Evolutionary conservation across 2,113 vertebrate genomes (phyloP).

Genomic region (Myiopsitta monachus): DNA sequence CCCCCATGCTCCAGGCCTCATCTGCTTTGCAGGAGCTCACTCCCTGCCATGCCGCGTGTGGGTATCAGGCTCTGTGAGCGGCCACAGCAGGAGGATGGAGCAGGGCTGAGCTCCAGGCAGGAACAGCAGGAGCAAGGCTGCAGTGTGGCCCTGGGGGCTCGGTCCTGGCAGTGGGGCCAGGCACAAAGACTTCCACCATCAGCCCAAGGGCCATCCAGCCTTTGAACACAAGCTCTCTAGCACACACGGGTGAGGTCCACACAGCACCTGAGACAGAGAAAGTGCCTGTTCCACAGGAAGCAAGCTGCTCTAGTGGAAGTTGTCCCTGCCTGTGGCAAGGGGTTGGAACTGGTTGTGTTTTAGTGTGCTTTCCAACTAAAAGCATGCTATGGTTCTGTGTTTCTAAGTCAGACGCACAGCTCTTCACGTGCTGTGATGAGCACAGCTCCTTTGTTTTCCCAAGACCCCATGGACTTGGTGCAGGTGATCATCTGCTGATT

Average conservation of each 20-base stretch:
- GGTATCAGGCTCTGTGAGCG: not conserved
- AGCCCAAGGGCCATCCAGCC: not conserved
- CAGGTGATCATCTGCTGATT: accelerated
- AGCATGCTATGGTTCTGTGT: not conserved
- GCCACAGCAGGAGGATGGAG: not conserved
- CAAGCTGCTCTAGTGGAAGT: not conserved
- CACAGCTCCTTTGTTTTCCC: not conserved
- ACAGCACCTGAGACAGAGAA: too few species aligned
- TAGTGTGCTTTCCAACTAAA: not conserved
- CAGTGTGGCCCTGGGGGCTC: not conserved
- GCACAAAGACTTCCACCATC: not conserved
- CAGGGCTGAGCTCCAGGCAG: not conserved
- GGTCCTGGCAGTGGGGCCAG: not conserved
- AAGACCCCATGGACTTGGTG: accelerated
- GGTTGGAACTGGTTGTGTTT: not conserved
- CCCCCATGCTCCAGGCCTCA: not conserved
- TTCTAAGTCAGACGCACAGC: not conserved
- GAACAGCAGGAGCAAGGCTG: not conserved
- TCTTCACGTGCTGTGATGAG: not conserved
- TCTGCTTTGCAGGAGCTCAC: not conserved
- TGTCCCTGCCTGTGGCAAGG: not conserved
- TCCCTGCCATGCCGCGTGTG: too few species aligned
- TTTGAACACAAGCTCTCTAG: too few species aligned
- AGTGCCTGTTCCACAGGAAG: too few species aligned
- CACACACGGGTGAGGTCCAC: too few species aligned